Base-by-base conservation (phyloP, 2,797 vertebrate genomes). In the Muscicapa comitata region DNA sequence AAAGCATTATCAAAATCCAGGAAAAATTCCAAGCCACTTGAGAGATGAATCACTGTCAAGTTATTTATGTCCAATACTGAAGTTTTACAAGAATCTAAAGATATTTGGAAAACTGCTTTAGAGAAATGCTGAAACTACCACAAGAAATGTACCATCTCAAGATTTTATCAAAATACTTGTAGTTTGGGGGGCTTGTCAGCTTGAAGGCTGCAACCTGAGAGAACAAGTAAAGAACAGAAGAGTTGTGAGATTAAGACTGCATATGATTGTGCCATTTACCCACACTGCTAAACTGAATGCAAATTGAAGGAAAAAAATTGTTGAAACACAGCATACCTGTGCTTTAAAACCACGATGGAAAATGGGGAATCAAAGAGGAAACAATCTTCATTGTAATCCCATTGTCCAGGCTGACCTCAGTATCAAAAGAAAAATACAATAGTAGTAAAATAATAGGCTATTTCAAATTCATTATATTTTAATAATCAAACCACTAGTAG, bases 401-500 rank as follows among this genome's bases (percentile, higher is more conserved):
- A 47, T 66, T 79, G 31, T 71, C 59, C 81, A 61, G 55, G 11
- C 29, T 94, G 86, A 74, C 37, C 3, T 8, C 61, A 67, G 21
- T 42, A 53, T 48, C n/a, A 68, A 68, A 82, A 90, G 40, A 35
- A 71, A 87, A 86, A 70, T 9, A 33, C 17, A 75, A 9, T 16
- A 40, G 20, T 54, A 57, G 33, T 61, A 80, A 94, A 87, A 78
- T 77, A 89, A 72, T 79, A 74, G 65, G 25, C 72, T 55, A 33
- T 72, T 93, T 83, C 45, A 77, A 61, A 91, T 86, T 73, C 0
- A 55, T 89, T 85, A 13, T 24, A 31, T 80, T 91, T 94, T 86
- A 91, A 77, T 94, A 88, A 94, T 92, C 84, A 54, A 93, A 90
- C 28, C 31, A 53, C 48, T 75, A 28, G 62, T 78, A 94, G 70